These are phyloP conservation scores for Tachyglossus aculeatus DNA, from an alignment of 2,797 vertebrate species.

Conservation along the genomic window DNA sequence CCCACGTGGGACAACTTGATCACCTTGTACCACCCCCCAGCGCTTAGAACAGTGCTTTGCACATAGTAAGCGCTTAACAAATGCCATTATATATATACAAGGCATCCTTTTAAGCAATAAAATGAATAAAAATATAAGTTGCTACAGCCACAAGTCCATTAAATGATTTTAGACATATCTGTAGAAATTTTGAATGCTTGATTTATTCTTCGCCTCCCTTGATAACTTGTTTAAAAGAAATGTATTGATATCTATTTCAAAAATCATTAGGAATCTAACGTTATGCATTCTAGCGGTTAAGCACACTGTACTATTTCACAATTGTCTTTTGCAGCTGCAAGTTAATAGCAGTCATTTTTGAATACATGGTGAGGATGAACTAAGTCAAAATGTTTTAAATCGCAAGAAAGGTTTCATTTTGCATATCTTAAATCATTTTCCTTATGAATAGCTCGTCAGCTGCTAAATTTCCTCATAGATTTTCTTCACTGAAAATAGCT, in stretches of 20 bases:
- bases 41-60: too few species aligned
- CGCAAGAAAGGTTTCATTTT: not conserved
- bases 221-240: not conserved
- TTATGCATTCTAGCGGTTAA: conserved; percentile 2
- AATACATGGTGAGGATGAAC: not conserved
- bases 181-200: conserved; percentile 19
- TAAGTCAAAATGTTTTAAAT: not conserved
- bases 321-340: not conserved
- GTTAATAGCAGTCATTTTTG: not conserved
- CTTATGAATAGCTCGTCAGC: too few species aligned
- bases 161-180: conserved; percentile 23
- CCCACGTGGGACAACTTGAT: too few species aligned
- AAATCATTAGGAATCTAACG: not conserved
- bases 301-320: not conserved
- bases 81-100: too few species aligned
- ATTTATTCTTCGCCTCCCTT: not conserved
- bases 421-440: not conserved
- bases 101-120: conserved; percentile 14
- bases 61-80: too few species aligned
- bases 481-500: not conserved
- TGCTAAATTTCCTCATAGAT: not conserved
- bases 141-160: not conserved
- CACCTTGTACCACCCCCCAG: too few species aligned
- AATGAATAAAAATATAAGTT: conserved; percentile 31
- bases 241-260: not conserved